Evolutionary conservation across 2,113 vertebrate genomes (phyloP), one percentile per base, ranked within the genome.

Genomic region (Salminus brasiliensis): DNA sequence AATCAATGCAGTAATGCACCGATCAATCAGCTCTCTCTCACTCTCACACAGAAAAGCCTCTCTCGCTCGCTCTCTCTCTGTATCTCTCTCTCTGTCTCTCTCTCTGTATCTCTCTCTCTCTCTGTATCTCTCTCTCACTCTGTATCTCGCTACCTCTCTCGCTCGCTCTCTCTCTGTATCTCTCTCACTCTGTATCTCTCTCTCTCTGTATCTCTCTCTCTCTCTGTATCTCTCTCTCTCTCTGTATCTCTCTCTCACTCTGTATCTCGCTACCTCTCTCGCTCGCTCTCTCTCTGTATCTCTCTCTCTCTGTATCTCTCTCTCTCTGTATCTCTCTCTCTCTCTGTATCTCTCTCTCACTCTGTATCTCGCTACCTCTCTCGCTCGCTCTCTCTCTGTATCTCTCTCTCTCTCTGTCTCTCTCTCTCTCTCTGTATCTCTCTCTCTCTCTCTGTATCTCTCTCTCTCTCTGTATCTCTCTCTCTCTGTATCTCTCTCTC

Each of bases 1-100:
- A 76, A 76, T 76, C 47, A 55, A 76, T 76, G 60, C 62, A 52
- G 29, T 76, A 76, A 76, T 76, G 74, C 74, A 66, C 74, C 25
- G 62, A 47, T 53, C 74, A 7, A 32, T 76, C 49, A 21, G 60
- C 11, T 59, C 39, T 11, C 1, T 18, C 15, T 49, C 57, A 52
- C 45, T 68, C 32, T 41, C n/a, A n/a, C n/a, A n/a, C n/a, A n/a
- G n/a, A n/a, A n/a, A n/a, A n/a, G n/a, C n/a, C n/a, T n/a, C 12
- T 62, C 11, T 57, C 32, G 60, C 32, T 39, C 27, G 12, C 23
- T 30, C 25, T 30, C 9, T 0, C 25, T n/a, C 2, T 30, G 8
- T 3, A 27, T 60, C 25, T 57, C 21, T 12, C 8, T 32, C 30
- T 8, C 18, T 18, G 36, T 30, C 21, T 10, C 15, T 27, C 23